Conservation (phyloP, 2,113 vertebrate species). For the Urocitellus parryii region DNA sequence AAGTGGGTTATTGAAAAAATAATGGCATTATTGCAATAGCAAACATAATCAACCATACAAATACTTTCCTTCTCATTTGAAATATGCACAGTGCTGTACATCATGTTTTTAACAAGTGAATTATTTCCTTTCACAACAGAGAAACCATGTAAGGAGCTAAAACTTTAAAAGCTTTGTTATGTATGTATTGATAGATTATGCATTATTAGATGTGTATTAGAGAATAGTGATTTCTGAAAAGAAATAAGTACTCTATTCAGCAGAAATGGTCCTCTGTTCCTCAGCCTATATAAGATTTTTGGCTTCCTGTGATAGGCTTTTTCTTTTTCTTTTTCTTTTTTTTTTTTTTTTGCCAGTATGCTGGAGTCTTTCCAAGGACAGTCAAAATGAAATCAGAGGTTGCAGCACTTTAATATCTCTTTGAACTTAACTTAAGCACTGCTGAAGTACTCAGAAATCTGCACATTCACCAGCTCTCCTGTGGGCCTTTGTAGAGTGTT, state of each 20-base stretch:
- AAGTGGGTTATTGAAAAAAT: slow-evolving; percentile 60
- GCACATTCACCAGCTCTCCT: background rate
- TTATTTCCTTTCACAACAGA: slow-evolving; percentile 51
- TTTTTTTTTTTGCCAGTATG: slow-evolving; percentile 34
- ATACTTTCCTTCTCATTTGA: slow-evolving; percentile 50
- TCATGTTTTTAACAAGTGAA: background rate
- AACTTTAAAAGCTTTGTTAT: slow-evolving; percentile 41
- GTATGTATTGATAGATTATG: background rate
- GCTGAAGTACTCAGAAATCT: slow-evolving; percentile 54
- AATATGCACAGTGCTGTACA: slow-evolving; percentile 27
- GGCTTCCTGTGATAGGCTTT: slow-evolving; percentile 13
- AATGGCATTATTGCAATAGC: slow-evolving; percentile 53
- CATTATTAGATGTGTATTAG: slow-evolving; percentile 62
- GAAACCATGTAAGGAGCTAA: slow-evolving; percentile 29
- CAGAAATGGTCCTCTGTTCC: background rate
- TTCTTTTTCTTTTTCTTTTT: background rate
- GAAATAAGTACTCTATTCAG: slow-evolving; percentile 49
- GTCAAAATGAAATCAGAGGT: slow-evolving; percentile 21
- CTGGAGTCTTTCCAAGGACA: slow-evolving; percentile 58
- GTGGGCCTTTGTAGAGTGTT: background rate
- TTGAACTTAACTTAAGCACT: slow-evolving; percentile 53
- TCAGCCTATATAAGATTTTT: slow-evolving; percentile 28
- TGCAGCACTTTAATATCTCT: slow-evolving; percentile 65
- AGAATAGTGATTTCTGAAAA: background rate
- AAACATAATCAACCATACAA: slow-evolving; percentile 49